phyloP scores from a whole-genome alignment of 1,140 invertebrate species.

The Schlechtendalia chinensis region DNA sequence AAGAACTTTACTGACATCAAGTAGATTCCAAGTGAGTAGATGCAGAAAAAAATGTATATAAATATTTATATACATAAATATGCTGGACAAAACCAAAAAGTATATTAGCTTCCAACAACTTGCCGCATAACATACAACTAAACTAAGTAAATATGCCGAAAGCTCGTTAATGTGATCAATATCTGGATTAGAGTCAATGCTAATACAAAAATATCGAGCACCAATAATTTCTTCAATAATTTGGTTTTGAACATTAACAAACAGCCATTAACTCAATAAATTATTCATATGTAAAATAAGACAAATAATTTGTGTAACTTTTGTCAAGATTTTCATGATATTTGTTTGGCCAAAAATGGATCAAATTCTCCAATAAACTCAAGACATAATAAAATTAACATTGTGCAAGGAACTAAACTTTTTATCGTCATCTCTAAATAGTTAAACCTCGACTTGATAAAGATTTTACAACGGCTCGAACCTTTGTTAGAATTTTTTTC shows the following conservation, averaged over 20 bases:
- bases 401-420: conserved; percentile 14
- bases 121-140: conserved; percentile 24
- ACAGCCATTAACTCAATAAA: conserved; percentile 53
- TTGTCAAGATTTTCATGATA: conserved; percentile 55
- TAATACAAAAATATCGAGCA: conserved; percentile 56
- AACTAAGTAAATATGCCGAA: conserved; percentile 28
- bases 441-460: conserved; percentile 1
- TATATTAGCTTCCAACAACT: conserved; percentile 44
- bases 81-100: conserved; percentile 53
- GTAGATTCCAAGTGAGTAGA: conserved; percentile 52
- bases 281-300: conserved; percentile 55
- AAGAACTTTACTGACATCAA: conserved; percentile 44
- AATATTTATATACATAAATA: no score
- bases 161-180: conserved; percentile 44
- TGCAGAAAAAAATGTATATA: conserved; percentile 54
- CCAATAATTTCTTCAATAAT: conserved; percentile 54
- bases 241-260: conserved; percentile 51
- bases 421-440: conserved; percentile 10
- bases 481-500: conserved; percentile 52
- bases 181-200: conserved; percentile 47
- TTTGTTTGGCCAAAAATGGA: conserved; percentile 55
- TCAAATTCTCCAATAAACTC: conserved; percentile 56
- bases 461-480: conserved; percentile 48
- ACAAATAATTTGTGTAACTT: conserved; percentile 55
- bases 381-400: conserved; percentile 53